Evolutionary conservation across 1,140 invertebrate species (phyloP), one percentile per base, ranked within the genome.

Genomic region (Sarcophaga peregrina): DNA sequence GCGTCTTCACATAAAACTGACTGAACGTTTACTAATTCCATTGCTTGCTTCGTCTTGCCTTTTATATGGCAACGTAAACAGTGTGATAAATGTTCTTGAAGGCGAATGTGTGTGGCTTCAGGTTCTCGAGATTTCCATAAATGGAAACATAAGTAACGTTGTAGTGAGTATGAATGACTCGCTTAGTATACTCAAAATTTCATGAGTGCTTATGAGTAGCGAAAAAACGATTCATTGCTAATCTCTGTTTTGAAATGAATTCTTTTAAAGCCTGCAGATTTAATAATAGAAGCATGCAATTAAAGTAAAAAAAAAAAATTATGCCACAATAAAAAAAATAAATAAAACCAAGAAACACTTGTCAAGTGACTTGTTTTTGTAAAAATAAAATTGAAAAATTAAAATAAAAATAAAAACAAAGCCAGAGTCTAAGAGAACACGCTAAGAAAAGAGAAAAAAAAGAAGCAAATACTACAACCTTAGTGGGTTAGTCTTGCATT

Each of bases 401-500:
- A 76, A 76, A 47, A 78, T n/a, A 9, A 76, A 47, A 48, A 9
- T 76, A 62, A 15, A 78, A 52, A 78, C 75, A 78, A 50, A 6
- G 13, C n/a, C 25, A 20, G 47, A 78, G n/a, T 50, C 20, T 46
- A 25, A 73, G 20, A 62, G 20, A 62, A 73, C 17, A 73, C 68
- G 20, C 25, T 37, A 37, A 37, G 25, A 25, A n/a, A 25, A 73
- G 5, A 73, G 25, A 9, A 76, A 47, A 76, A 50, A 76, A 78
- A 50, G 75, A 78, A 75, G 48, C 75, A 20, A 78, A 78, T 20
- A 20, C 50, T 20, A 20, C 62, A 48, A 78, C 75, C 75, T 78
- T 78, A 78, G 75, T 78, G 75, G 75, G 75, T 78, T 78, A 78
- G 75, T 78, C 75, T 48, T 52, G 75, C 75, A 78, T 78, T 78